These are phyloP conservation scores for Leptinotarsa peninsularis DNA, from an alignment of 2,888 invertebrate species.

Conservation along the genomic window DNA sequence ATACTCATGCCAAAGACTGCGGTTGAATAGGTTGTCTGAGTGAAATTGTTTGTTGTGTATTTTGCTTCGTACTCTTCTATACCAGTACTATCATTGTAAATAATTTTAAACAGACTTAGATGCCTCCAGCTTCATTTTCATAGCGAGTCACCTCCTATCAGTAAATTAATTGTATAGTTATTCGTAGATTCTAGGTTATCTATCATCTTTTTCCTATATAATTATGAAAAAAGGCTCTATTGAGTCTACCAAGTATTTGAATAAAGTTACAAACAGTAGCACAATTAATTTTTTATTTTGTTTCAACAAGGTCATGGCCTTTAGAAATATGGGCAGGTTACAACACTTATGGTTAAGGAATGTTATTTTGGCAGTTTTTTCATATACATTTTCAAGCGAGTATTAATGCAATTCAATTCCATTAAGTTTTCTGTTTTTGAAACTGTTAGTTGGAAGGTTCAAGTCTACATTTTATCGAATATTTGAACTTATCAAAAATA, in stretches of 20 bases:
- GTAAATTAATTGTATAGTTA: constrained; percentile 66
- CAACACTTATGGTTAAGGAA: constrained; percentile 34
- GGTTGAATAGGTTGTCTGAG: constrained; percentile 10
- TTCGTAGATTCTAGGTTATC: constrained; percentile 63
- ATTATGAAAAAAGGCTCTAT: constrained; percentile 58
- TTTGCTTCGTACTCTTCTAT: constrained; percentile 37
- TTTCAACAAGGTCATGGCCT: constrained; percentile 39
- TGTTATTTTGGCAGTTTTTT: constrained; percentile 34
- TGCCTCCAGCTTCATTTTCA: constrained; percentile 58
- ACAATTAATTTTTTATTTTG: constrained; percentile 65
- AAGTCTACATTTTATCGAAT: no score
- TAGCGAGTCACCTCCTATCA: constrained; percentile 58
- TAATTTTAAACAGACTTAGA: constrained; percentile 52
- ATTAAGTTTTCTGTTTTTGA: no score
- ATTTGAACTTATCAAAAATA: no score
- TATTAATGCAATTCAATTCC: neutral
- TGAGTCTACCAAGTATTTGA: constrained; percentile 61
- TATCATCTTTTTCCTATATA: constrained; percentile 60
- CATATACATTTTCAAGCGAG: neutral
- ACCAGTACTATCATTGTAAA: constrained; percentile 56
- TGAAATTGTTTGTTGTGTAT: constrained; percentile 22
- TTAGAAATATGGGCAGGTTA: constrained; percentile 27
- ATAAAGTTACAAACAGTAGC: constrained; percentile 64
- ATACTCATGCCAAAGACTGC: constrained; percentile 32
- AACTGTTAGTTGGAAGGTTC: no score